phyloP scores from a whole-genome alignment of 2,797 vertebrate genomes.

The Benthosema pterotum region DNA sequence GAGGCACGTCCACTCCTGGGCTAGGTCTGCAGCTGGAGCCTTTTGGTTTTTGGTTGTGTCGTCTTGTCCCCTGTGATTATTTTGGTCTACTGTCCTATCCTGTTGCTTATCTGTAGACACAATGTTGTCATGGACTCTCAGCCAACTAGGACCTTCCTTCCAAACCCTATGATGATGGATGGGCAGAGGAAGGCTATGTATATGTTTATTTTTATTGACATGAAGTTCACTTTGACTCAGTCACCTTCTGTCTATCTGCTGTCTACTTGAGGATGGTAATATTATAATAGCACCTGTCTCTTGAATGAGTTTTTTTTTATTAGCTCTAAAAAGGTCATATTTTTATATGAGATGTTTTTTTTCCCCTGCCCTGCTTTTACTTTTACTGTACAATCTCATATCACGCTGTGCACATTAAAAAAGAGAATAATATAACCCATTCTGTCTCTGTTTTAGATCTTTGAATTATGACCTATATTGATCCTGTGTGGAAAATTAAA shows the following conservation, averaged over 20 bases:
- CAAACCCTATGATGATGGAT: conserved; percentile 27
- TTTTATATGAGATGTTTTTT: conserved; percentile 65
- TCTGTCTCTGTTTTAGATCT: conserved; percentile 37
- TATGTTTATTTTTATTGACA: conserved; percentile 33
- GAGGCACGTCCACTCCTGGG: too few species aligned
- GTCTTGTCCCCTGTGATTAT: conserved; percentile 60
- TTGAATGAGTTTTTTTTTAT: conserved; percentile 55
- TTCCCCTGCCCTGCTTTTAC: conserved; percentile 70
- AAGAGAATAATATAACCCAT: conserved; percentile 68
- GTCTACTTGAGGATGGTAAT: conserved; percentile 57
- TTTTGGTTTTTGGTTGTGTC: conserved; percentile 50
- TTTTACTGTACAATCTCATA: conserved; percentile 68
- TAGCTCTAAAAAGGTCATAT: conserved; percentile 67
- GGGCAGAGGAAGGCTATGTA: conserved; percentile 10
- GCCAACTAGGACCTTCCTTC: conserved; percentile 37
- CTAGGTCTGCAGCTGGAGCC: too few species aligned
- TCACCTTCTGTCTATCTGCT: conserved; percentile 68
- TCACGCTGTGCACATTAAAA: conserved; percentile 85
- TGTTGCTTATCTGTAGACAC: conserved; percentile 54
- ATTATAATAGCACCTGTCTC: conserved; percentile 43
- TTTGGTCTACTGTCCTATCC: conserved; percentile 30
- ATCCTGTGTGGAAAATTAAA: not conserved
- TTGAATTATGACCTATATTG: not conserved
- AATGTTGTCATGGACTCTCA: conserved; percentile 52
- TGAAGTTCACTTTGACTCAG: conserved; percentile 51